Base-by-base conservation (phyloP, 1,140 invertebrate genomes). In the Microplitis demolitor region DNA sequence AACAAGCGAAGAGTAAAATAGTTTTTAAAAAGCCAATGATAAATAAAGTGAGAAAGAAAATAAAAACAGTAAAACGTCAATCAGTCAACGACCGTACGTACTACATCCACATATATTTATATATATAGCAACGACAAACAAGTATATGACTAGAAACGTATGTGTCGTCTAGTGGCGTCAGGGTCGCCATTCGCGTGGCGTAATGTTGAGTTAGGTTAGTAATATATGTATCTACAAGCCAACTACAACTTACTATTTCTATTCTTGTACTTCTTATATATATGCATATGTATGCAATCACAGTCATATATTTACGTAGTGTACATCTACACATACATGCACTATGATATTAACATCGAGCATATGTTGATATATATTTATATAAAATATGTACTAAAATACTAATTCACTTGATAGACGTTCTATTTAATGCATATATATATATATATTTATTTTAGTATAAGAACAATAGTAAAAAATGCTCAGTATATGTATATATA, bases 71-170 rank as follows among this genome's bases (percentile, higher is more conserved):
- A 51, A 13, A 68, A 45, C 24, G 33, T 82, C 79, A 85, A 86
- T 85, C 83, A 85, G 84, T 83, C 82, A 83, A 85, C 82, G 84
- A 84, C 84, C 80, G 80, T 75, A 66, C 72, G 78, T 75, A 71
- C 76, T 71, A 69, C 74, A 74, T 72, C 35, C 76, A 79, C 35
- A 35, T 45, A 45, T 45, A 45, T 45, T 11, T 45, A 45, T 45
- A 24, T 24, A 24, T 24, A 24, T 24, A 24, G 24, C 24, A 24
- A 24, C 24, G 24, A 24, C 24, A 24, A 24, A 24, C 24, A 24
- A 24, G 24, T 24, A 24, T 24, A 24, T 24, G 24, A 24, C 24
- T 24, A 24, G 24, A 24, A 24, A 24, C 24, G 60, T 61, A 45
- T 45, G 39, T 33, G 61, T 37, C 63, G 63, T 66, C 63, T 37